Evolutionary conservation across 2,797 vertebrate genomes (phyloP).

Genomic region (Orestias chungarensis): DNA sequence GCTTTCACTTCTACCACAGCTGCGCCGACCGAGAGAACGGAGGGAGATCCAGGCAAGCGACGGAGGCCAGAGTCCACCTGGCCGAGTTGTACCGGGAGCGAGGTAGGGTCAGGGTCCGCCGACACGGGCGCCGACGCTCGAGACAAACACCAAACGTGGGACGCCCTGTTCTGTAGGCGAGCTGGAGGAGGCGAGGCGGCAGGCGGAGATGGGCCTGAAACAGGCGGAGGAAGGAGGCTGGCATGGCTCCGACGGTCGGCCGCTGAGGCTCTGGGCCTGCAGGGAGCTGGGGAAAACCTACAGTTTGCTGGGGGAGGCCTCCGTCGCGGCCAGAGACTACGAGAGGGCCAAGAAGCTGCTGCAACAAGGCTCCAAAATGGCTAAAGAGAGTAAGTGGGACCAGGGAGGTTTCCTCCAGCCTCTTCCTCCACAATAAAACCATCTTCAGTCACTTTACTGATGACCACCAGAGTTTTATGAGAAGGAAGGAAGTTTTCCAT

Average conservation of each 20-base stretch:
- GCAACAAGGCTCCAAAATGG: conserved; percentile 17
- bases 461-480: too few species aligned
- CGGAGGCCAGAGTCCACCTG: conserved; percentile 59
- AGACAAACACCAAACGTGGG: background rate
- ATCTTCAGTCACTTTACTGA: too few species aligned
- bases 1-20: conserved; percentile 65
- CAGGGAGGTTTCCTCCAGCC: too few species aligned
- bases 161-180: conserved; percentile 29
- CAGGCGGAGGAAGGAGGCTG: conserved; percentile 17
- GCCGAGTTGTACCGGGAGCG: conserved; percentile 60
- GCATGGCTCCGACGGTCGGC: conserved; percentile 21
- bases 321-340: background rate
- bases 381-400: conserved; percentile 37
- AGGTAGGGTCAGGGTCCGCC: conserved; percentile 60
- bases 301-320: conserved; percentile 18
- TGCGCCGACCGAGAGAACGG: conserved; percentile 43
- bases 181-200: conserved; percentile 39
- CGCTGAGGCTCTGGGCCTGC: conserved; percentile 26
- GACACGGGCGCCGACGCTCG: background rate
- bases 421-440: too few species aligned
- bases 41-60: conserved; percentile 13
- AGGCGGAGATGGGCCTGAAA: conserved; percentile 37
- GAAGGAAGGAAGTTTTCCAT: background rate
- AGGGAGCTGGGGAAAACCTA: conserved; percentile 28
- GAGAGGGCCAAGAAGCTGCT: conserved; percentile 27